These are phyloP conservation scores for Pseudomyrmex gracilis DNA, from an alignment of 1,140 invertebrate species.

Conservation along the genomic window DNA sequence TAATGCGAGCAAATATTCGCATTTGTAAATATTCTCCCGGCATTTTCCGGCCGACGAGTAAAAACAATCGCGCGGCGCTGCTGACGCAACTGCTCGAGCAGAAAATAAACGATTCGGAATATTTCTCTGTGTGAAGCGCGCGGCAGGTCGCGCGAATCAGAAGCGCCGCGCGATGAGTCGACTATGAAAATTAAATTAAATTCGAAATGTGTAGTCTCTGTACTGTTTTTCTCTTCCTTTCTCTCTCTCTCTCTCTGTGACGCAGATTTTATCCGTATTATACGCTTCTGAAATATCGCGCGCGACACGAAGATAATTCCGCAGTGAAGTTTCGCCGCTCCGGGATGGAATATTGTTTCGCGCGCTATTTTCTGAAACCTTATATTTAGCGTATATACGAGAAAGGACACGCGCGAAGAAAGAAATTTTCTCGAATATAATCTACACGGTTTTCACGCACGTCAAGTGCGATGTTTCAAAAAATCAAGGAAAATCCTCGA, in stretches of 20 bases:
- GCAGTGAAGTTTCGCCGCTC: neutral
- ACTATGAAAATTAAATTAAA: slow-evolving; percentile 46
- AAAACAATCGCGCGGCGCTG: slow-evolving; percentile 26
- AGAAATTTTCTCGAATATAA: neutral
- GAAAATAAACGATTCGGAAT: slow-evolving; percentile 5
- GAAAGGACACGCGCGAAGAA: neutral
- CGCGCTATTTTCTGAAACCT: neutral
- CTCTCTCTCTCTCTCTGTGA: neutral
- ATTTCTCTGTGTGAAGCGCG: neutral
- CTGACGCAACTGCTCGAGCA: slow-evolving; percentile 17
- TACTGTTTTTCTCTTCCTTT: slow-evolving; percentile 21
- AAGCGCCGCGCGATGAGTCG: neutral
- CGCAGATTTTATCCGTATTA: slow-evolving; percentile 17
- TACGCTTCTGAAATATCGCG: slow-evolving; percentile 34
- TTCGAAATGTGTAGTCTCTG: neutral
- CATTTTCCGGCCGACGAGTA: slow-evolving; percentile 14
- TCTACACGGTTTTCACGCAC: neutral
- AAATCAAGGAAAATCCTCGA: neutral
- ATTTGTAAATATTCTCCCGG: slow-evolving; percentile 12
- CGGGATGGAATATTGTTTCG: neutral
- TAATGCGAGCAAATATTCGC: slow-evolving; percentile 38
- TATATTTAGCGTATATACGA: neutral
- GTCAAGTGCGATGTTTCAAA: neutral
- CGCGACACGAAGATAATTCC: slow-evolving; percentile 26
- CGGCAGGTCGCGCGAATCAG: neutral